phyloP scores from a whole-genome alignment of 2,113 vertebrate genomes.

The Osmerus mordax region DNA sequence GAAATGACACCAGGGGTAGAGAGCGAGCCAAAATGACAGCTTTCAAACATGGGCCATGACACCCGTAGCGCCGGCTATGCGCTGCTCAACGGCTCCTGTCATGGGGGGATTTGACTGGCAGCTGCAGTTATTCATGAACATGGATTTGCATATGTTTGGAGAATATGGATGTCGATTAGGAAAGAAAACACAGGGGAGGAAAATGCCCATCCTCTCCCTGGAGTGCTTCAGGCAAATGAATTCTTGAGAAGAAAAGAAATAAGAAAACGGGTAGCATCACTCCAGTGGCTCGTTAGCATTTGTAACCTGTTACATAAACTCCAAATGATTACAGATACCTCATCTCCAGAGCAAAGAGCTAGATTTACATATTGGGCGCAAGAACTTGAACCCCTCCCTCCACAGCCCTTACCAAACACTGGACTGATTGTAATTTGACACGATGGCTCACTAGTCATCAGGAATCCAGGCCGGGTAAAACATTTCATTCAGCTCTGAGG shows the following conservation, averaged over 20 bases:
- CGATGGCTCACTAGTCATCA: conserved; percentile 49
- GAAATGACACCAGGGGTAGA: not conserved
- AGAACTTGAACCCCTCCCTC: conserved; percentile 27
- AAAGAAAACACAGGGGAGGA: conserved; percentile 31
- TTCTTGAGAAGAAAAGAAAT: conserved; percentile 42
- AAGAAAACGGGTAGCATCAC: too few relatives aligned
- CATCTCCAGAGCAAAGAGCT: conserved; percentile 41
- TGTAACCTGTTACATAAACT: conserved; percentile 45
- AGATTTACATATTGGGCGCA: not conserved
- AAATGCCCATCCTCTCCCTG: conserved; percentile 42
- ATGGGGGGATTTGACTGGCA: not conserved
- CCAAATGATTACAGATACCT: conserved; percentile 23
- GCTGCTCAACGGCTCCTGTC: too few relatives aligned
- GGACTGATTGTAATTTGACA: conserved; percentile 61
- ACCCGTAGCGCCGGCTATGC: not conserved
- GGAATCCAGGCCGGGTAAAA: conserved; percentile 52
- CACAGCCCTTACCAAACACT: conserved; percentile 50
- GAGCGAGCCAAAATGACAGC: conserved; percentile 21
- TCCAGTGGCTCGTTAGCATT: conserved; percentile 49
- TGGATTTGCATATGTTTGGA: conserved; percentile 41
- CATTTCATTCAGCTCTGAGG: conserved; percentile 49
- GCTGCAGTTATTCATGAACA: not conserved
- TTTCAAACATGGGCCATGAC: conserved; percentile 42
- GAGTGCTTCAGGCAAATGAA: conserved; percentile 44
- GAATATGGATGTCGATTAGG: conserved; percentile 46